A percentile compares a stretch with the other conserved stretches of the same genome.
These are phyloP conservation scores for Limnodromus scolopaceus DNA, from an alignment of 2,797 vertebrate species.

Conservation along the genomic window DNA sequence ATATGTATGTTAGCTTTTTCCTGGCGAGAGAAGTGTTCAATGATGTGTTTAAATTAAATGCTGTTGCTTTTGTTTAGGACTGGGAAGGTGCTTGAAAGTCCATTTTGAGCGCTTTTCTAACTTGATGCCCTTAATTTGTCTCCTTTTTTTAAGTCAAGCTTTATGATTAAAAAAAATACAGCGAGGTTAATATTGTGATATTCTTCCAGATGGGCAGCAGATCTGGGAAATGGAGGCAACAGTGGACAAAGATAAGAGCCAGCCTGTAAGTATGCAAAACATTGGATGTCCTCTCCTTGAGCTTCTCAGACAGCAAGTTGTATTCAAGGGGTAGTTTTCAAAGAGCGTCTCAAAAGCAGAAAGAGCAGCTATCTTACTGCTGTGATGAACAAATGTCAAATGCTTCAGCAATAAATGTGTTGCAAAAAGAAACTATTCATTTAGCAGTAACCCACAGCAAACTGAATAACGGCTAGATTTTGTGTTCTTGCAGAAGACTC, in stretches of 20 bases:
- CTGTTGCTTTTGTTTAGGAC: neutral
- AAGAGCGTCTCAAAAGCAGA: neutral
- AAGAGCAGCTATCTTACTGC: constrained; percentile 3
- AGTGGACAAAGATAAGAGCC: constrained; percentile 98
- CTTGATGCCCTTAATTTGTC: neutral
- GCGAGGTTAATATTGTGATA: neutral
- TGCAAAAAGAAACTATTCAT: constrained; percentile 29
- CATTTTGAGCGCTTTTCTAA: neutral
- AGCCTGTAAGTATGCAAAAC: constrained; percentile 86
- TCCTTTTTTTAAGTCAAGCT: neutral
- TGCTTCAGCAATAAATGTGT: neutral
- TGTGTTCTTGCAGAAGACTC: constrained; percentile 7
- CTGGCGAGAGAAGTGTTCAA: neutral
- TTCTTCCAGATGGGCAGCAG: constrained; percentile 91
- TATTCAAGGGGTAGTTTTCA: neutral
- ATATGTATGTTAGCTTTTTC: neutral
- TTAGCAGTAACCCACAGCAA: neutral
- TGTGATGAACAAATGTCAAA: neutral
- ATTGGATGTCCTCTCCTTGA: neutral
- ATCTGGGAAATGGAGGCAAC: constrained; percentile 99
- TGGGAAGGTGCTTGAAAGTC: neutral
- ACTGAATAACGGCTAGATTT: neutral
- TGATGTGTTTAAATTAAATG: neutral
- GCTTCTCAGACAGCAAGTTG: neutral
- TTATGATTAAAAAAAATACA: neutral